Conservation (phyloP, 2,113 vertebrate genomes). For the Aplodontia rufa region DNA sequence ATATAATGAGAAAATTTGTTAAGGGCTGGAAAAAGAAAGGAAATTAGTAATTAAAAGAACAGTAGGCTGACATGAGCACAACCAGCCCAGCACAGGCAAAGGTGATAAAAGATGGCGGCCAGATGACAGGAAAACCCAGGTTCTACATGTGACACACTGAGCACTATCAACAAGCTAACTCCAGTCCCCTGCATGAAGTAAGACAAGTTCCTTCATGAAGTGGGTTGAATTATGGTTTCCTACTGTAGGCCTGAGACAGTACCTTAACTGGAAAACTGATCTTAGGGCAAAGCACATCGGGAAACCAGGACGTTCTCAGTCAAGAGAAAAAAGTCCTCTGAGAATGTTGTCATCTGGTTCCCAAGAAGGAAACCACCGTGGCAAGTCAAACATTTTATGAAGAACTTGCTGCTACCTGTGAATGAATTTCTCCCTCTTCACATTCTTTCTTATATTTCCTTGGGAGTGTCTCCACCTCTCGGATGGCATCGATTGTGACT, state of each 20-base stretch:
- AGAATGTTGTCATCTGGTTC: not conserved
- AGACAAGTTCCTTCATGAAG: not conserved
- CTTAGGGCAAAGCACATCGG: not conserved
- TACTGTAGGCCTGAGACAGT: accelerated
- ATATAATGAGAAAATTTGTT: not conserved
- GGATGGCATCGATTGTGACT: constrained; percentile 95
- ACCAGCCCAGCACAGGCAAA: not conserved
- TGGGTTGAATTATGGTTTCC: not conserved
- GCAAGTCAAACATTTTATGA: not conserved
- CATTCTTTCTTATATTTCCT: constrained; percentile 91
- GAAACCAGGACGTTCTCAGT: not conserved
- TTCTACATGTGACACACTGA: not conserved
- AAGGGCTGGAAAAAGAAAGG: not conserved
- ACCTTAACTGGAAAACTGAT: not conserved
- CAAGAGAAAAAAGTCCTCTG: not conserved
- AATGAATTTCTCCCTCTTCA: constrained; percentile 81
- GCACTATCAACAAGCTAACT: not conserved
- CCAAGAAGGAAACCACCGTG: not conserved
- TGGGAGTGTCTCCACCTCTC: constrained; percentile 96
- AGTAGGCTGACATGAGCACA: not conserved
- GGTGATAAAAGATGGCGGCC: not conserved
- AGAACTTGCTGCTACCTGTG: constrained; percentile 81
- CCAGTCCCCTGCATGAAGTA: not conserved
- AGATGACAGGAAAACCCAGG: not conserved
- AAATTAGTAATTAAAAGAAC: not conserved